A percentile compares a stretch with the other conserved stretches of the same genome.
Conservation (phyloP, 1,140 invertebrate genomes). For the Homarus americanus region DNA sequence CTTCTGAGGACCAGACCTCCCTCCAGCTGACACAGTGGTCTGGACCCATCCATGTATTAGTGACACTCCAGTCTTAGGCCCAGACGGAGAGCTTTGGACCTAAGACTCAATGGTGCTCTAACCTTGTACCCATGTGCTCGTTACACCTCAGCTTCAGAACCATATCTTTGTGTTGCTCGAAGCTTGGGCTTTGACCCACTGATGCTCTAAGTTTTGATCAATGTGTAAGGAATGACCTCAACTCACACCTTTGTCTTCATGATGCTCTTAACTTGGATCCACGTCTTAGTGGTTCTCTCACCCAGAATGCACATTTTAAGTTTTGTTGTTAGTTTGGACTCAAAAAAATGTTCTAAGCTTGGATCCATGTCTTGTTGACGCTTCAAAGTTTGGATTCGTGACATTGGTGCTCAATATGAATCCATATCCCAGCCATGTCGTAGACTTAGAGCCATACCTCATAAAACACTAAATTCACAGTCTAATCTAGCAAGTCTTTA, state of each 20-base stretch:
- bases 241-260: no score
- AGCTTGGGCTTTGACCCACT: no score
- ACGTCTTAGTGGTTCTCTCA: background rate
- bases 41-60: conserved; percentile 20
- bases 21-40: conserved; percentile 43
- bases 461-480: background rate
- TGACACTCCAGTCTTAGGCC: background rate
- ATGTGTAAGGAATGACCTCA: no score
- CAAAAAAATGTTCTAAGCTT: background rate
- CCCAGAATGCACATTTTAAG: background rate
- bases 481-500: background rate
- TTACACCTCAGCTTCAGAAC: no score
- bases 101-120: background rate
- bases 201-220: no score
- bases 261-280: background rate
- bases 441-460: background rate
- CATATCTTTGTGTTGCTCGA: no score
- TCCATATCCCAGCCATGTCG: background rate
- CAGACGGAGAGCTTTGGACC: no score
- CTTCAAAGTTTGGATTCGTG: background rate
- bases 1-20: conserved; percentile 65
- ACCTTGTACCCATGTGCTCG: no score
- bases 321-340: background rate
- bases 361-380: background rate
- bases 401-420: background rate